Evolutionary conservation across 2,888 invertebrate genomes (phyloP).

Genomic region (Lepidochrysops patricia): DNA sequence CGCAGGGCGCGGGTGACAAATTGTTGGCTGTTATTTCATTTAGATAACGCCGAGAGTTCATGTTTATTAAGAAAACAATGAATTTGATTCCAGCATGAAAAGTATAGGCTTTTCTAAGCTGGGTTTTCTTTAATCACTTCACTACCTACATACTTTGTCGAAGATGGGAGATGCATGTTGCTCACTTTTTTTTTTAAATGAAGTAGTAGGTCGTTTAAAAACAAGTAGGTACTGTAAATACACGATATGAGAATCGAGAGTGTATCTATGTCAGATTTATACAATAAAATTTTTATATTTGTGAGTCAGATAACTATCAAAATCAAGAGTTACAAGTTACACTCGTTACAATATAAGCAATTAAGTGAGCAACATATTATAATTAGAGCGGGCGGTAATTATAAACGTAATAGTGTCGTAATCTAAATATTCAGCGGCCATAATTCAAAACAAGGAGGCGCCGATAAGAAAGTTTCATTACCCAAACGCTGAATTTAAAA

Average conservation of each 20-base stretch:
- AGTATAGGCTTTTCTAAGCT: no score
- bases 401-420: constrained; percentile 32
- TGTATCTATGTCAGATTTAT: not conserved
- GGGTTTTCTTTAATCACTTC: no score
- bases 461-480: constrained; percentile 74
- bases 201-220: no score
- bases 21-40: constrained; percentile 45
- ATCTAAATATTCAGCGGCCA: constrained; percentile 49
- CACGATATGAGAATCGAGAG: not conserved
- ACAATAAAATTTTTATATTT: not conserved
- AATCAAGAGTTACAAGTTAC: not conserved
- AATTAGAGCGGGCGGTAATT: constrained; percentile 24
- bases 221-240: not conserved
- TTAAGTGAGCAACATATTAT: not conserved
- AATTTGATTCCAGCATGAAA: not conserved
- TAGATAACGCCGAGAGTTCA: constrained; percentile 18
- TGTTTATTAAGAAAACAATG: constrained; percentile 10
- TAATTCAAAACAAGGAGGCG: constrained; percentile 64
- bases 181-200: no score
- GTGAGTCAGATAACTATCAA: not conserved
- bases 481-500: constrained; percentile 69
- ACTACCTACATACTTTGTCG: no score
- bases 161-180: no score
- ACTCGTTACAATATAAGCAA: not conserved
- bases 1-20: constrained; percentile 57